A percentile compares a stretch with the other conserved stretches of the same genome.
These are phyloP conservation scores for Lordiphosa clarofinis DNA, from an alignment of 1,140 invertebrate species.

Conservation along the genomic window DNA sequence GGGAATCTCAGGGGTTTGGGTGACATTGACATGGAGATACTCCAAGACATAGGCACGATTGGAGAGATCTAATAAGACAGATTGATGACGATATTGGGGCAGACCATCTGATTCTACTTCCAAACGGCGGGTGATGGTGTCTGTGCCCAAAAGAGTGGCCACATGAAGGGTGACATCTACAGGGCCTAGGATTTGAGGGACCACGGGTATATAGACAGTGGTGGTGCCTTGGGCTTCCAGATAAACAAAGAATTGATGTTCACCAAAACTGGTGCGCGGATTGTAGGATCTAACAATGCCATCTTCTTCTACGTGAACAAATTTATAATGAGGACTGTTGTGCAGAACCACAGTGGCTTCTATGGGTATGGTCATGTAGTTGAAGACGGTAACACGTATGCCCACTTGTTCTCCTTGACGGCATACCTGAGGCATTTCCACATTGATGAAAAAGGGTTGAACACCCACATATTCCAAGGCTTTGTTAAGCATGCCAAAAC, in stretches of 20 bases:
- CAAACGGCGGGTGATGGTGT: conserved; percentile 86
- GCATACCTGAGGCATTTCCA: conserved; percentile 92
- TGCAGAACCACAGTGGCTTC: conserved; percentile 92
- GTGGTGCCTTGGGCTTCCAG: conserved; percentile 88
- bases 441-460: conserved; percentile 95
- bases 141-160: conserved; percentile 90
- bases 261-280: conserved; percentile 92
- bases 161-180: conserved; percentile 91
- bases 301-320: conserved; percentile 95
- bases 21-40: conserved; percentile 96
- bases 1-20: conserved; percentile 93
- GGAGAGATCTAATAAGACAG: conserved; percentile 93
- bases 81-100: conserved; percentile 94
- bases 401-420: conserved; percentile 96
- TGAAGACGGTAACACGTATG: conserved; percentile 94
- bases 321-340: conserved; percentile 94
- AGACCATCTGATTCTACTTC: conserved; percentile 95
- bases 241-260: conserved; percentile 96
- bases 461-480: conserved; percentile 91
- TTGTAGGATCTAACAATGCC: conserved; percentile 92
- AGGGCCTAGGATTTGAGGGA: conserved; percentile 89
- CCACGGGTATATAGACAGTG: conserved; percentile 94
- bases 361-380: conserved; percentile 91
- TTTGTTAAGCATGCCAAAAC: conserved; percentile 91
- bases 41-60: conserved; percentile 95